These are phyloP conservation scores for Columba guinea DNA, from an alignment of 2,797 vertebrate species.

Conservation along the genomic window DNA sequence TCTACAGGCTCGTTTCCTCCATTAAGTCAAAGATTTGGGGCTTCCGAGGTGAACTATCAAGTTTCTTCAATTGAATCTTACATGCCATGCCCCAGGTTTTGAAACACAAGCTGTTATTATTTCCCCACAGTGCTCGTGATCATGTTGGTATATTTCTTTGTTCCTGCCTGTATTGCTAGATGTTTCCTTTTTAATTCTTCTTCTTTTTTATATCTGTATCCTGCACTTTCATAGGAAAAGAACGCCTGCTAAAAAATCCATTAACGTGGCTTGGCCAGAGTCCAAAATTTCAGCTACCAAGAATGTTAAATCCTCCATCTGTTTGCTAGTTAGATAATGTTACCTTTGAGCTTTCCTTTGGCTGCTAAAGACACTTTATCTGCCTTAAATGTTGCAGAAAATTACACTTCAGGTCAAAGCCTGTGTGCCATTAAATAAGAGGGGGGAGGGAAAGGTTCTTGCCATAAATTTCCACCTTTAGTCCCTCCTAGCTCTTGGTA, in stretches of 20 bases:
- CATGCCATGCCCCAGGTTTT: not conserved
- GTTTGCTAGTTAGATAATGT: conserved; percentile 74
- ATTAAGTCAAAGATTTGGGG: not conserved
- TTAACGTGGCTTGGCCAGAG: conserved; percentile 58
- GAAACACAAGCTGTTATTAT: not conserved
- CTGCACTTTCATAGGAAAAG: conserved; percentile 29
- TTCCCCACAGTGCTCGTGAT: not conserved
- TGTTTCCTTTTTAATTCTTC: not conserved
- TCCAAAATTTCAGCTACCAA: conserved; percentile 68
- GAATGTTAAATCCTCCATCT: conserved; percentile 74
- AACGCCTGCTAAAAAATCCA: conserved; percentile 68
- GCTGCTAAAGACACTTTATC: conserved; percentile 73
- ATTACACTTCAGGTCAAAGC: conserved; percentile 73
- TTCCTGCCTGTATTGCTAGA: not conserved
- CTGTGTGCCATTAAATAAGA: conserved; percentile 57
- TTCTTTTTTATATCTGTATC: not conserved
- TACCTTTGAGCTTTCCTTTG: conserved; percentile 74
- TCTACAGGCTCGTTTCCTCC: not conserved
- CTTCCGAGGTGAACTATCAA: not conserved
- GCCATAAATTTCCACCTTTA: conserved; percentile 61
- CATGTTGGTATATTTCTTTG: not conserved
- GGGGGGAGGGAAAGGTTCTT: not conserved
- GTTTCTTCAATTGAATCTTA: not conserved
- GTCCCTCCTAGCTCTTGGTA: conserved; percentile 39
- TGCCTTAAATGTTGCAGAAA: conserved; percentile 76